A percentile compares a stretch with the other conserved stretches of the same genome.
Conservation (phyloP, 2,888 invertebrate species). For the Drosophila acutilabella region DNA sequence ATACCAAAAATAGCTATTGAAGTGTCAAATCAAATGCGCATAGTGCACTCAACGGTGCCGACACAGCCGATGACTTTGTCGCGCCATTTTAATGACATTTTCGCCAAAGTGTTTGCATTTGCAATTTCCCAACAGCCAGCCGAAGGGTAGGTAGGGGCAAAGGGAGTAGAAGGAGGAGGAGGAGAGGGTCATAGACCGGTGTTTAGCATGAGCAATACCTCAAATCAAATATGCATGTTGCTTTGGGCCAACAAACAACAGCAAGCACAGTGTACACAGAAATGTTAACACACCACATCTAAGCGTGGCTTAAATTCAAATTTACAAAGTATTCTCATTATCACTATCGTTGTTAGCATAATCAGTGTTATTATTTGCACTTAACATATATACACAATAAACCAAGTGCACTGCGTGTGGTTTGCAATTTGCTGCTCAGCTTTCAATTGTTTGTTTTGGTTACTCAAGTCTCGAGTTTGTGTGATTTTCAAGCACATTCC, state of each 20-base stretch:
- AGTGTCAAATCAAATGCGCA: conserved; percentile 72
- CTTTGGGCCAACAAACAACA: conserved; percentile 16
- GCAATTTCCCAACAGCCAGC: conserved; percentile 31
- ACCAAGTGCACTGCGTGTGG: too few relatives aligned
- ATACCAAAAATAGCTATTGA: conserved; percentile 65
- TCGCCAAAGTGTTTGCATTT: conserved; percentile 56
- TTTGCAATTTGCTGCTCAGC: too few relatives aligned
- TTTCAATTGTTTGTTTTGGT: too few relatives aligned
- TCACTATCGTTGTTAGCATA: not conserved
- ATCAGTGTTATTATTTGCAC: not conserved
- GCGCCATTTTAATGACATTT: conserved; percentile 69
- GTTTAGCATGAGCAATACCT: not conserved
- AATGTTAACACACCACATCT: not conserved
- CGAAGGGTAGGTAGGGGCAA: not conserved
- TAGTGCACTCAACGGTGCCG: conserved; percentile 18
- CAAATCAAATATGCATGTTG: conserved; percentile 35
- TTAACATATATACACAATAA: too few relatives aligned
- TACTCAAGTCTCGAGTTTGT: too few relatives aligned
- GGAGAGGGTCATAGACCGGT: not conserved
- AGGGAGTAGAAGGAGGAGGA: not conserved
- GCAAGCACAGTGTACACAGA: conserved; percentile 13
- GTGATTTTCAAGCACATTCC: too few relatives aligned
- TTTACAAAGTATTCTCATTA: conserved; percentile 40
- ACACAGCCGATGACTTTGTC: conserved; percentile 43
- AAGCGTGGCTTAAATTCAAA: conserved; percentile 32